Conservation (phyloP, 2,888 invertebrate species). For the Hypolimnas misippus region DNA sequence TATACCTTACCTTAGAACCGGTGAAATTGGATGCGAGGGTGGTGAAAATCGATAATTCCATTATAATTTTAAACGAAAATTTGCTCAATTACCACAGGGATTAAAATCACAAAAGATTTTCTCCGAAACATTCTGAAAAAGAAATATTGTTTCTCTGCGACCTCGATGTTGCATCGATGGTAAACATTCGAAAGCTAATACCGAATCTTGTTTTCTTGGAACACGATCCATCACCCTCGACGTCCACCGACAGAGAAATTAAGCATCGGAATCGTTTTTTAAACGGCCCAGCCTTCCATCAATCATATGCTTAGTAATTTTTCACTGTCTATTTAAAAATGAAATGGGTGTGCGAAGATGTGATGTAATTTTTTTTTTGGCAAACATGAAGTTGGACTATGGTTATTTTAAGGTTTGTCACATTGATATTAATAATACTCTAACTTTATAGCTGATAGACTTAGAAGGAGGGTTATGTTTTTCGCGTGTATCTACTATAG, state of each 20-base stretch:
- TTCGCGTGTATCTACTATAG: too few species aligned
- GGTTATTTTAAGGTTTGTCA: too few species aligned
- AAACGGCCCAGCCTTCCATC: slow-evolving; percentile 65
- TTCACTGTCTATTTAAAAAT: slow-evolving; percentile 66
- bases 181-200: slow-evolving; percentile 13
- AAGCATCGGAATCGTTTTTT: slow-evolving; percentile 75
- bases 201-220: slow-evolving; percentile 41
- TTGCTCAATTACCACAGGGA: not conserved
- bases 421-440: too few species aligned
- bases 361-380: slow-evolving; percentile 13
- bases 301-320: slow-evolving; percentile 74
- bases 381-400: too few species aligned
- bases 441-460: too few species aligned
- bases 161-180: not conserved
- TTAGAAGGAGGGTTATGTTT: too few species aligned
- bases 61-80: not conserved
- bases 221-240: slow-evolving; percentile 67
- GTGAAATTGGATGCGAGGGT: not conserved
- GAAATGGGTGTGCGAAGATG: slow-evolving; percentile 24
- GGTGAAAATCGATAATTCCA: not conserved
- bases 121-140: not conserved
- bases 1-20: too few species aligned
- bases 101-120: not conserved
- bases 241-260: slow-evolving; percentile 76
- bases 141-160: not conserved